Base-by-base conservation (phyloP, 2,113 vertebrate species). In the Microcebus lehilahytsara region DNA sequence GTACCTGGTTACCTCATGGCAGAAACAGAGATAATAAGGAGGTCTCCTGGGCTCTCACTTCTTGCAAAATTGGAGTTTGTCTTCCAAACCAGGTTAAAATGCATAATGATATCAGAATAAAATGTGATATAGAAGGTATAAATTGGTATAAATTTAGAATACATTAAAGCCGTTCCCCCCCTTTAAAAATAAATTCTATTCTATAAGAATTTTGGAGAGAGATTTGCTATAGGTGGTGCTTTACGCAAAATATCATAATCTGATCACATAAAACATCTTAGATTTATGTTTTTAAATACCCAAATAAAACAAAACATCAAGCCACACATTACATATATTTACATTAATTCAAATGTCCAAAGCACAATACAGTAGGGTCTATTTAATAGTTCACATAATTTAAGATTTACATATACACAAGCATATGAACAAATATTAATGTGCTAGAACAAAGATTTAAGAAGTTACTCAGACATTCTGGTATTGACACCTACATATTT, bases 311-410 rank as follows among this genome's bases (percentile, higher is more conserved):
- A 93, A 51, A 94, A 90, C 84, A 89, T 83, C 60, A 77, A 92
- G 85, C 88, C 75, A 69, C 77, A 78, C n/a, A 95, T 95, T 69
- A 95, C 95, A 92, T 93, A 60, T 89, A 95, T 95, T 98, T 97
- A 95, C 79, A 95, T 49, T 53, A 91, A 94, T 86, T 93, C 88
- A 89, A 89, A 85, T 87, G 83, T 80, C 30, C 74, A 86, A 91
- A 92, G 62, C 46, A 92, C 95, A 87, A 20, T 60, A 96, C 42
- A 72, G 25, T 72, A 46, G 7, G 37, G 32, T 88, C 87, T 53
- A 85, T 56, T 69, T 69, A 78, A 85, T 17, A 83, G 42, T 89
- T 93, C 27, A 86, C 51, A 42, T 93, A 95, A 96, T 78, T 96
- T 95, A 95, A 91, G 74, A 86, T 93, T 80, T 95, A 94, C 92